phyloP scores from a whole-genome alignment of 2,888 invertebrate species.

The Drosophila quinaria region DNA sequence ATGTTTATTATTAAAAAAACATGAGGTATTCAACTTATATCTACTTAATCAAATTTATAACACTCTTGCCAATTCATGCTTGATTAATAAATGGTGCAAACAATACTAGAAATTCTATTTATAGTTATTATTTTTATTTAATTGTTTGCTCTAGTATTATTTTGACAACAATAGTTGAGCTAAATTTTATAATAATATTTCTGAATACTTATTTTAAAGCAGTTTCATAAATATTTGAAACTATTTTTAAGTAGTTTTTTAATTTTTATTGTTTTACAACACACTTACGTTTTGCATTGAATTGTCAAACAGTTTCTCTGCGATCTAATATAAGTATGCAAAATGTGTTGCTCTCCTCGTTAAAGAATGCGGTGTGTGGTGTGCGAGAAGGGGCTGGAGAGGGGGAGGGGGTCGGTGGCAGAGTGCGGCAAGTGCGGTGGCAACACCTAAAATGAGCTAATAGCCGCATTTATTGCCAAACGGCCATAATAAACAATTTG shows the following conservation, averaged over 20 bases:
- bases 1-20: neutral
- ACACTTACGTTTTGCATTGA: conserved; percentile 18
- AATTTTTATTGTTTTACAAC: conserved; percentile 4
- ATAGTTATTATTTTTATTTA: too few species aligned
- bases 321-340: conserved; percentile 24
- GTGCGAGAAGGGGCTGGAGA: too few species aligned
- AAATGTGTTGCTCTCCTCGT: conserved; percentile 3
- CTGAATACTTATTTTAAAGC: too few species aligned
- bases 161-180: too few species aligned
- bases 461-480: conserved; percentile 80
- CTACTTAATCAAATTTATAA: too few species aligned
- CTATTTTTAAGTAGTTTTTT: neutral
- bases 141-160: too few species aligned
- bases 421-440: conserved; percentile 61
- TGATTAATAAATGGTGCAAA: neutral
- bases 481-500: conserved; percentile 82
- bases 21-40: neutral
- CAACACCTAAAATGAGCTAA: conserved; percentile 82
- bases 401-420: neutral
- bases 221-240: neutral
- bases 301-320: conserved; percentile 3
- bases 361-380: neutral
- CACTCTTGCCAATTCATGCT: too few species aligned
- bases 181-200: too few species aligned
- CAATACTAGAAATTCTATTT: neutral